Conservation (phyloP, 1,140 invertebrate genomes). For the Ceratoteleas bidentatus region DNA sequence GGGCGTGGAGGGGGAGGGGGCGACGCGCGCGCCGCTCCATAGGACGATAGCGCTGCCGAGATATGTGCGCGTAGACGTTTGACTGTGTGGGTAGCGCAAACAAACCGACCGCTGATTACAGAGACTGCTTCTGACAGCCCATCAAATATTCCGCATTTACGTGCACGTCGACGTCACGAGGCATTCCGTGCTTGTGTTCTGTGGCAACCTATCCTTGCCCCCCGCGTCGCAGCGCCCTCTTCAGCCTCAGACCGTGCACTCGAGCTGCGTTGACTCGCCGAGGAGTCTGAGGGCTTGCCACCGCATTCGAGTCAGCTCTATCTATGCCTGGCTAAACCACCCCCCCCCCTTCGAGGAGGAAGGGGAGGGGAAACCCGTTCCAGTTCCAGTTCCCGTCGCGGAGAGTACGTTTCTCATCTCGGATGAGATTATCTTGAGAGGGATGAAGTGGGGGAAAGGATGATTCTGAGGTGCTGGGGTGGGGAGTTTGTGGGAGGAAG, state of each 20-base stretch:
- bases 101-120: conserved; percentile 81
- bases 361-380: too few relatives aligned
- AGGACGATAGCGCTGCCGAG: conserved; percentile 53
- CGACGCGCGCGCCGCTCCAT: conserved; percentile 10
- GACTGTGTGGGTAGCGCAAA: conserved; percentile 76
- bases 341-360: too few relatives aligned
- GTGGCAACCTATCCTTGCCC: conserved; percentile 51
- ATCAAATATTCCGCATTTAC: conserved; percentile 81
- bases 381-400: too few relatives aligned
- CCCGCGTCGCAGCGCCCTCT: conserved; percentile 53
- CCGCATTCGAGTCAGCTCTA: conserved; percentile 58
- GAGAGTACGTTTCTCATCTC: too few relatives aligned
- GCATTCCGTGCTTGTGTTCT: conserved; percentile 76
- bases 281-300: conserved; percentile 66
- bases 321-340: conserved; percentile 29
- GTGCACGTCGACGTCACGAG: conserved; percentile 78
- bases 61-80: conserved; percentile 58
- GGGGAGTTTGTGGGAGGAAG: too few relatives aligned
- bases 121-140: conserved; percentile 81
- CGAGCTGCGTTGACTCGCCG: conserved; percentile 64
- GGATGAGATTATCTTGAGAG: too few relatives aligned
- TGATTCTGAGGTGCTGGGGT: too few relatives aligned
- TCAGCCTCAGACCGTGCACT: conserved; percentile 59
- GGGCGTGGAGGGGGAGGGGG: conserved; percentile 1
- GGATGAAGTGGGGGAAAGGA: too few relatives aligned